These are phyloP conservation scores for Cryptus viduatorius DNA, from an alignment of 2,888 invertebrate species.

Conservation along the genomic window DNA sequence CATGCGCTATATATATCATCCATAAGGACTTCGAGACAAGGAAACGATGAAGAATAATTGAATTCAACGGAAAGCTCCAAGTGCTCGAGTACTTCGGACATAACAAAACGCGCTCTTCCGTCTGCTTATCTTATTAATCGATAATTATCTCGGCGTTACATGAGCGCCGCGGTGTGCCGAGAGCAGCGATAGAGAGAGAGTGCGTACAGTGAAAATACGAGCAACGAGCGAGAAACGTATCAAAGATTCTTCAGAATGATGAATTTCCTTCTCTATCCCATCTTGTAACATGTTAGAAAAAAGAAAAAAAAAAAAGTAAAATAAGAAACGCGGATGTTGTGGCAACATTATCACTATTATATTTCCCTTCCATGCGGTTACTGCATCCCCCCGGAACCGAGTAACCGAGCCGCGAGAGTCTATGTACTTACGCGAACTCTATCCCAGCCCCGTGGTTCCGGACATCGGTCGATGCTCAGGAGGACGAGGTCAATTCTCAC, in stretches of 20 bases:
- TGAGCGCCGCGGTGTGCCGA: conserved; percentile 57
- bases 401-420: background rate
- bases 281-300: background rate
- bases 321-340: conserved; percentile 42
- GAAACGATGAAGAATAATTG: conserved; percentile 9
- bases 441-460: conserved; percentile 9
- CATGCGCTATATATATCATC: background rate
- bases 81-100: conserved; percentile 44
- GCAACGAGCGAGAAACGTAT: conserved; percentile 11
- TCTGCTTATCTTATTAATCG: conserved; percentile 70
- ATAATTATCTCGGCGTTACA: conserved; percentile 71
- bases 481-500: conserved; percentile 19
- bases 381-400: conserved; percentile 29
- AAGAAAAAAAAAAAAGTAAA: background rate
- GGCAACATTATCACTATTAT: conserved; percentile 4
- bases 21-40: background rate
- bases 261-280: background rate
- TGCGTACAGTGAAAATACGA: conserved; percentile 10
- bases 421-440: background rate
- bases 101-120: conserved; percentile 71
- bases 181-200: conserved; percentile 41
- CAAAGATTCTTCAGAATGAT: background rate
- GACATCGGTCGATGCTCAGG: conserved; percentile 37
- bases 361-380: conserved; percentile 11
- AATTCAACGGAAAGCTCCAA: conserved; percentile 13